Evolutionary conservation across 2,888 invertebrate genomes (phyloP).

Genomic region (Zeuzera pyrina): DNA sequence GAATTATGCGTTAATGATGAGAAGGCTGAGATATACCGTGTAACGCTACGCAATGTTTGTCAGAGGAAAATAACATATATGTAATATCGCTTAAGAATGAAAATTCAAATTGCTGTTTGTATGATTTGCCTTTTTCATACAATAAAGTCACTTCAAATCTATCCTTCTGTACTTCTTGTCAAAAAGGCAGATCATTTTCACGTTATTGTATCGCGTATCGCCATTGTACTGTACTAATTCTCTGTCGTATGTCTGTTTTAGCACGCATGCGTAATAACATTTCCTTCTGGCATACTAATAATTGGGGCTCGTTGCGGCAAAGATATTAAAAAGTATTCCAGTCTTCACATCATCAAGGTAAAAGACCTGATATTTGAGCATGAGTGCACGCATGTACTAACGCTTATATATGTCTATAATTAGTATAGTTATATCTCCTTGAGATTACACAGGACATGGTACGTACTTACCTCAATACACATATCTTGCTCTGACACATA

Average conservation of each 20-base stretch:
- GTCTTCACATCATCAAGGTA: constrained; percentile 51
- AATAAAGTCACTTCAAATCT: constrained; percentile 7
- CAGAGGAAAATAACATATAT: constrained; percentile 31
- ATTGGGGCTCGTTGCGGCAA: constrained; percentile 52
- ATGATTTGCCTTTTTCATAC: constrained; percentile 33
- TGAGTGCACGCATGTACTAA: constrained; percentile 30
- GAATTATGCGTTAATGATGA: constrained; percentile 29
- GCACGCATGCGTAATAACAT: constrained; percentile 73
- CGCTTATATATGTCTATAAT: constrained; percentile 22
- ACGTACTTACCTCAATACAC: constrained; percentile 29
- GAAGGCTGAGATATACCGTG: constrained; percentile 46
- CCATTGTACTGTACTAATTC: constrained; percentile 50
- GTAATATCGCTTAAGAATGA: constrained; percentile 34
- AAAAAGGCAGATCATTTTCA: constrained; percentile 31
- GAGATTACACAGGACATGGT: constrained; percentile 29
- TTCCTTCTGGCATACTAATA: constrained; percentile 73
- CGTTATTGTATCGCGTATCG: constrained; percentile 24
- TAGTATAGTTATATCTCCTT: constrained; percentile 13
- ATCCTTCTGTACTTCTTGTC: constrained; percentile 4
- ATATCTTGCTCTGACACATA: constrained; percentile 8
- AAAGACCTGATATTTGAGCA: constrained; percentile 24
- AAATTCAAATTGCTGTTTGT: constrained; percentile 31
- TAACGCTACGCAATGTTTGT: constrained; percentile 58
- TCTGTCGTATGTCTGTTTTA: constrained; percentile 70
- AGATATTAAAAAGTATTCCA: constrained; percentile 37